Conservation (phyloP, 92 coral and sea anemone species). For the Umimayanthus kanabou region DNA sequence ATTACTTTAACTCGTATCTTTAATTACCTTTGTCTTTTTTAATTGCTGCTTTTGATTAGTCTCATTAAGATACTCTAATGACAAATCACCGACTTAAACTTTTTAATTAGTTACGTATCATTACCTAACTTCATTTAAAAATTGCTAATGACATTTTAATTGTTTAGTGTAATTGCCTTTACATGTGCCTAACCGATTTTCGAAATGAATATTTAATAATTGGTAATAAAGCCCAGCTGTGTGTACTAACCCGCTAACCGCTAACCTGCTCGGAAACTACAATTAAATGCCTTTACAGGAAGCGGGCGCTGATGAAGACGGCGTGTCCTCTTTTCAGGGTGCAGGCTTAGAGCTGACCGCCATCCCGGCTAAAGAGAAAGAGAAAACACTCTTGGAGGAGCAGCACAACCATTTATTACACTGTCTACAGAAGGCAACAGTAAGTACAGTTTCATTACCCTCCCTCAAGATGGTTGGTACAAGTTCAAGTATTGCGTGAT, state of each 20-base stretch:
- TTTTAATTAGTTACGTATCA: neutral
- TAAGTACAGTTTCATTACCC: conserved; percentile 36
- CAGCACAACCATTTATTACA: conserved; percentile 92
- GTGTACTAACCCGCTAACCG: conserved; percentile 11
- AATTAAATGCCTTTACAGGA: conserved; percentile 32
- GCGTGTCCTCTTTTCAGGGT: conserved; percentile 65
- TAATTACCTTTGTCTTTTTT: neutral
- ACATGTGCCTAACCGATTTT: neutral
- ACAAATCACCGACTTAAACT: neutral
- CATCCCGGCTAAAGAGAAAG: conserved; percentile 82
- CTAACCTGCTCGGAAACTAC: conserved; percentile 9
- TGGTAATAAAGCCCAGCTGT: neutral
- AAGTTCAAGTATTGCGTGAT: too few relatives aligned
- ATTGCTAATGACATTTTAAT: neutral
- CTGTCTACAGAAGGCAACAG: conserved; percentile 98
- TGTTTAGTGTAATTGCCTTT: neutral
- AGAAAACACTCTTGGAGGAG: conserved; percentile 80
- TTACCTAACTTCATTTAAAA: neutral
- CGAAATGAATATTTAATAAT: neutral
- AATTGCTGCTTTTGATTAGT: neutral
- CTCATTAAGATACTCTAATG: neutral
- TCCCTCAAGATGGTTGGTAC: neutral
- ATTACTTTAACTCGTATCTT: neutral
- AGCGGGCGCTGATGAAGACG: neutral
- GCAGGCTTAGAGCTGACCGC: conserved; percentile 95